phyloP scores from a whole-genome alignment of 2,797 vertebrate genomes.

The Apogon hyalosoma region DNA sequence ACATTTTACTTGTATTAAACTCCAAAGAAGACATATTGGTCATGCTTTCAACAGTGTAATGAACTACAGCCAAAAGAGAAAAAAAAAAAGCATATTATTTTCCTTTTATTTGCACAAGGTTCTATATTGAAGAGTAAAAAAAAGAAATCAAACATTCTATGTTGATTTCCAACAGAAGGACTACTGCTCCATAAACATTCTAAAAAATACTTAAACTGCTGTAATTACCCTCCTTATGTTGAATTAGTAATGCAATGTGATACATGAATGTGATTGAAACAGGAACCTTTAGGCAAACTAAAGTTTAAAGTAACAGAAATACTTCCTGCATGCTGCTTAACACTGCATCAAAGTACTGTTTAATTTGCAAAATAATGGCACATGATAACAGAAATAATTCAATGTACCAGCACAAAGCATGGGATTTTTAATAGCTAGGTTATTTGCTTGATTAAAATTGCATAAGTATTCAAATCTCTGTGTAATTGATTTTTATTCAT shows the following conservation, averaged over 20 bases:
- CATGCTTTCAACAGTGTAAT: slow-evolving; percentile 54
- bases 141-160: slow-evolving; percentile 7
- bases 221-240: slow-evolving; percentile 31
- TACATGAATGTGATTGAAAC: slow-evolving; percentile 5
- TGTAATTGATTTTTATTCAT: slow-evolving; percentile 45
- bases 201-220: slow-evolving; percentile 39
- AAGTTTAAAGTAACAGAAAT: slow-evolving; percentile 19
- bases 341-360: slow-evolving; percentile 7
- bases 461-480: slow-evolving; percentile 43
- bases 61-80: slow-evolving; percentile 8
- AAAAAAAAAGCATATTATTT: slow-evolving; percentile 44
- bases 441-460: slow-evolving; percentile 43
- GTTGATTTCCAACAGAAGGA: slow-evolving; percentile 16
- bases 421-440: slow-evolving; percentile 32
- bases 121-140: slow-evolving; percentile 5
- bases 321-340: slow-evolving; percentile 13
- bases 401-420: slow-evolving; percentile 5
- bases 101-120: slow-evolving; percentile 43
- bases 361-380: slow-evolving; percentile 25
- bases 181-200: slow-evolving; percentile 30
- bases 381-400: slow-evolving; percentile 24
- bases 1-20: slow-evolving; percentile 59
- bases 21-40: slow-evolving; percentile 47
- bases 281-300: slow-evolving; percentile 12
- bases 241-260: slow-evolving; percentile 18